Base-by-base conservation (phyloP, 1,140 invertebrate genomes). In the Dolichoris vasculosae region DNA sequence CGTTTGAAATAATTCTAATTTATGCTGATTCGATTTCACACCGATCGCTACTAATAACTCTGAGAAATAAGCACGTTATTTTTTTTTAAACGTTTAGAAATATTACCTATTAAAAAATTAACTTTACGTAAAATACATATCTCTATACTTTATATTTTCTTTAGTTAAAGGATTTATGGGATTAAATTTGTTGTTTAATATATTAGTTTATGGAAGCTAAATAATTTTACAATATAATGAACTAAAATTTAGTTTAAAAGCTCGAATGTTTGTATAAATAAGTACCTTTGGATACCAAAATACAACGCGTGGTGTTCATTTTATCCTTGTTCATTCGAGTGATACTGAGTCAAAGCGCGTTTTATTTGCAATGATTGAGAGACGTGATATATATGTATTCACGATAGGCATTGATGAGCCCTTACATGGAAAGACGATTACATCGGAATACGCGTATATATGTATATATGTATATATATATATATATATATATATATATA, bases 381-480 rank as follows among this genome's bases (percentile, higher is more conserved):
- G 43, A 82, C 40, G 43, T 43, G 43, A 43, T 48, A 43, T 69
- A 20, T 13, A 1, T 32, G 48, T 46, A 51, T 40, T 40, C 20
- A 38, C 35, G 55, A 15, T 40, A 4, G 38, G 40, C 77, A 80
- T 85, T 85, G 83, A 85, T 73, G 83, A 30, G 17, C 51, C 84
- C 78, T 6, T 48, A 85, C 35, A 85, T 48, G 84, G 84, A 75
- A 35, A 82, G 43, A 17, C 55, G 78, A 85, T 85, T 81, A 82
- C 77, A 71, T 82, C 55, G 43, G 67, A 23, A 30, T 38, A 17
- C 78, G 67, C 15, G 17, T 11, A 32, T 23, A 35, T 38, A 38
- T 59, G 30, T 71, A 40, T 32, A 23, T n/a, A 15, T 9, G 48
- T 67, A n/a, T n/a, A n/a, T n/a, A 30, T 38, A 17, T 69, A 51